Base-by-base conservation (phyloP, 2,113 vertebrate genomes). In the Pycnonotus jocosus region DNA sequence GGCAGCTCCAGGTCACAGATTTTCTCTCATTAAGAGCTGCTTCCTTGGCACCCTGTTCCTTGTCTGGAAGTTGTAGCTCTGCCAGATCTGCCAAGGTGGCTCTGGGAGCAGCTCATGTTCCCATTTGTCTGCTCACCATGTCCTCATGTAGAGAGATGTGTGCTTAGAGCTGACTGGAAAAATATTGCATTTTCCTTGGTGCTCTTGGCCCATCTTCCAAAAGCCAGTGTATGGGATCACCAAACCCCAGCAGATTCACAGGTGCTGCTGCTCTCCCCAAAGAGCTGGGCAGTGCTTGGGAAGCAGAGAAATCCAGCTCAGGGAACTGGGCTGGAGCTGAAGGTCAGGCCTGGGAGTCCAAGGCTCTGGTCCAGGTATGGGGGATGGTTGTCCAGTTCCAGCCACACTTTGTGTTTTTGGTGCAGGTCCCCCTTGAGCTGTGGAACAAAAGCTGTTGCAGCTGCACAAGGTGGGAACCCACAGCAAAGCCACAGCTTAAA, bases 221-320 rank as follows among this genome's bases (percentile, higher is more conserved):
- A 78, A 51, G 6, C 42, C 61, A 30, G 0, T 0, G 0, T 9
- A 3, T 6, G 38, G 17, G 15, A 9, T 72, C 73, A 72, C 31
- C 30, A 44, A 64, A 38, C 12, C 9, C 15, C 1, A 0, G 50
- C 60, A n/a, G 56, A 56, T 71, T 25, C 2, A 11, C 9, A 20
- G 61, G 6, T 77, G 24, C 45, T 66, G 45, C 71, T 4, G 1
- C 31, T 85, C n/a, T 47, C 56, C 16, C 24, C 4, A 16, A 16
- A 13, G 38, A 30, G 40, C 11, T 6, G 5, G 6, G 18, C 10
- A 35, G 38, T 30, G 25, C 42, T 79, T 0, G 2, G 53, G 24
- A 88, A 44, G 57, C 20, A 25, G 38, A 38, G 33, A 54, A 69
- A 35, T 54, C 11, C 0, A 8, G 15, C 62, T 65, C 18, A 53